phyloP scores from a whole-genome alignment of 2,113 vertebrate genomes.

The Dicerorhinus sumatrensis region DNA sequence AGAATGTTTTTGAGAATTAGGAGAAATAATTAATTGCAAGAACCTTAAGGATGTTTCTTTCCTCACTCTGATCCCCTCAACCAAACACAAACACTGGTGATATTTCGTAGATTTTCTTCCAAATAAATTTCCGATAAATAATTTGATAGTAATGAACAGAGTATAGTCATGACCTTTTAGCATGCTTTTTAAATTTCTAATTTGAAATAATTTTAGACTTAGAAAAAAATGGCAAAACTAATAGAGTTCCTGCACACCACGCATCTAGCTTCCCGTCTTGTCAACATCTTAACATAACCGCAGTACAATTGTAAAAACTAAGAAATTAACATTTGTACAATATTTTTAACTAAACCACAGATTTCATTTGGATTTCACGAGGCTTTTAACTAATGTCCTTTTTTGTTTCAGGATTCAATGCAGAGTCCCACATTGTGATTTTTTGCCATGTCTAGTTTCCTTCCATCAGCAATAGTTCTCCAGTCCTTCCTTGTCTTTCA shows the following conservation, averaged over 20 bases:
- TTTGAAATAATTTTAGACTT: not conserved
- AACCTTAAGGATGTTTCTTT: not conserved
- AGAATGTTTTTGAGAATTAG: not conserved
- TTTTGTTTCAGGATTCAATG: not conserved
- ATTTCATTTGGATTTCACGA: not conserved
- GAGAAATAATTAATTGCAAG: conserved; percentile 8
- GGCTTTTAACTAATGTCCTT: not conserved
- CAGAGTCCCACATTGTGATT: not conserved
- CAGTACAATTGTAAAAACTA: not conserved
- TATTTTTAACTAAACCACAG: not conserved
- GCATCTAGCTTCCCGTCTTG: not conserved
- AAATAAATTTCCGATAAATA: conserved; percentile 27
- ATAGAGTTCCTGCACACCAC: not conserved
- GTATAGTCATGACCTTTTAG: not conserved
- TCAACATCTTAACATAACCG: not conserved
- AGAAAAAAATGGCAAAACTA: not conserved
- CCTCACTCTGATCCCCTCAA: not conserved
- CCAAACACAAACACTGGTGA: not conserved
- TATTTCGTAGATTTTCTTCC: not conserved
- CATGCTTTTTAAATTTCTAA: not conserved
- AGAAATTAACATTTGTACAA: not conserved
- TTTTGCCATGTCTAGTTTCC: not conserved
- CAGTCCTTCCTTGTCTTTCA: not conserved
- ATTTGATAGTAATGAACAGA: not conserved
- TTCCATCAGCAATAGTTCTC: not conserved